Percentiles rank a stretch among this genome's conserved stretches.
Evolutionary conservation across 2,888 invertebrate genomes (phyloP).

Genomic region (Heliconius ethilla): DNA sequence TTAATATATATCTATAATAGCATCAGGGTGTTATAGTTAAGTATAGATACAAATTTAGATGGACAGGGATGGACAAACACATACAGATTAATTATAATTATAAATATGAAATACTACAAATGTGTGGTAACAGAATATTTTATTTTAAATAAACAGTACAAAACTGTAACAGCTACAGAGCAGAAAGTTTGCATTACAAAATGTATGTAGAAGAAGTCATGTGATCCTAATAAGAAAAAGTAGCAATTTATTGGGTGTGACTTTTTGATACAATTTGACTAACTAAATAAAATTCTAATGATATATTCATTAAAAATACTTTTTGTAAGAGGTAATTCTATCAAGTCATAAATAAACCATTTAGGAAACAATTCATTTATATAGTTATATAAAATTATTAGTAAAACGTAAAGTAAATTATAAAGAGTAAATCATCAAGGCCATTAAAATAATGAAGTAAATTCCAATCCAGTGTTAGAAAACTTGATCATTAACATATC

Average conservation of each 20-base stretch:
- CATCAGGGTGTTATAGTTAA: too few species aligned
- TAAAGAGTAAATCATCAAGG: conserved; percentile 11
- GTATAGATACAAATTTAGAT: too few species aligned
- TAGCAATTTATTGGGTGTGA: conserved; percentile 4
- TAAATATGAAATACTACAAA: not conserved
- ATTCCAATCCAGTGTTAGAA: not conserved
- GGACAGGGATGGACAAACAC: too few species aligned
- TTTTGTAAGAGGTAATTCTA: not conserved
- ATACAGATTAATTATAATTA: not conserved
- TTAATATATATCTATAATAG: too few species aligned
- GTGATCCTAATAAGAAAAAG: conserved; percentile 29
- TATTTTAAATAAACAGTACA: not conserved
- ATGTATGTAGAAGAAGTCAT: conserved; percentile 23
- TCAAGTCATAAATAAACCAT: not conserved
- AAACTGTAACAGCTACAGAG: not conserved
- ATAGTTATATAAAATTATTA: not conserved
- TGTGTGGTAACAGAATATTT: not conserved
- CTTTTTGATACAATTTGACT: not conserved
- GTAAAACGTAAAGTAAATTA: not conserved
- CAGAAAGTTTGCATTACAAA: not conserved
- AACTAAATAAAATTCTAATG: not conserved
- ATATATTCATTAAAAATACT: not conserved
- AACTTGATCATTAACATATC: not conserved
- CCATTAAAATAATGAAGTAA: conserved; percentile 3
- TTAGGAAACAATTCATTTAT: not conserved